phyloP scores from a whole-genome alignment of 2,113 vertebrate species.

The Cyprichromis sp. region DNA sequence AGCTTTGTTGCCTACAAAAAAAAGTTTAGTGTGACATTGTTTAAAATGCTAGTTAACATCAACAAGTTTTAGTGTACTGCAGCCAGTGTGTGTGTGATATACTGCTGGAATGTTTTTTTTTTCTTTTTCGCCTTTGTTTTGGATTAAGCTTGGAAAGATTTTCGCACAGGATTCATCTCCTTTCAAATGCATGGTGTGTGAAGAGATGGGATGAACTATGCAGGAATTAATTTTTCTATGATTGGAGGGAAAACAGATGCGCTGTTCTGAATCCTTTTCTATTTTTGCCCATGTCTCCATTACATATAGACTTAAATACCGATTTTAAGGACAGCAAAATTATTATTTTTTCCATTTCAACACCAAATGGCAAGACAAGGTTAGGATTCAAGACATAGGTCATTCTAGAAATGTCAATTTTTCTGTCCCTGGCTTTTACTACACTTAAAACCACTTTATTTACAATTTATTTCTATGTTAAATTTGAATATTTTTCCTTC shows the following conservation, averaged over 20 bases:
- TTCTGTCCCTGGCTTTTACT: background rate
- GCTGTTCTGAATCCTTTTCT: background rate
- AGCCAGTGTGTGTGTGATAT: background rate
- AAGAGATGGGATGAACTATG: background rate
- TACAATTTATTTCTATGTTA: background rate
- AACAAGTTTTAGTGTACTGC: background rate
- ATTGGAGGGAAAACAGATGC: background rate
- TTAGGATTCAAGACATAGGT: background rate
- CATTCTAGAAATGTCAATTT: background rate
- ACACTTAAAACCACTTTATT: background rate
- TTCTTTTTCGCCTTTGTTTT: background rate
- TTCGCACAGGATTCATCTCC: background rate
- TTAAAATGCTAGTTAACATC: background rate
- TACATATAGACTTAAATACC: background rate
- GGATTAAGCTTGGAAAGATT: background rate
- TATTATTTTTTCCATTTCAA: background rate
- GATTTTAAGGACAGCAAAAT: background rate
- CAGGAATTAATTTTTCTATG: background rate
- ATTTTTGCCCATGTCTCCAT: background rate
- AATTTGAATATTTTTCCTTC: background rate
- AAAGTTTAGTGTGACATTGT: constrained; percentile 4
- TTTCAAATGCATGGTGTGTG: background rate
- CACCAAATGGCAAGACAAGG: background rate
- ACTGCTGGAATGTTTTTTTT: background rate
- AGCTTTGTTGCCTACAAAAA: background rate